Percentiles rank a stretch among this genome's conserved stretches.
Conservation (phyloP, 2,888 invertebrate species). For the Stenodera caucasica region DNA sequence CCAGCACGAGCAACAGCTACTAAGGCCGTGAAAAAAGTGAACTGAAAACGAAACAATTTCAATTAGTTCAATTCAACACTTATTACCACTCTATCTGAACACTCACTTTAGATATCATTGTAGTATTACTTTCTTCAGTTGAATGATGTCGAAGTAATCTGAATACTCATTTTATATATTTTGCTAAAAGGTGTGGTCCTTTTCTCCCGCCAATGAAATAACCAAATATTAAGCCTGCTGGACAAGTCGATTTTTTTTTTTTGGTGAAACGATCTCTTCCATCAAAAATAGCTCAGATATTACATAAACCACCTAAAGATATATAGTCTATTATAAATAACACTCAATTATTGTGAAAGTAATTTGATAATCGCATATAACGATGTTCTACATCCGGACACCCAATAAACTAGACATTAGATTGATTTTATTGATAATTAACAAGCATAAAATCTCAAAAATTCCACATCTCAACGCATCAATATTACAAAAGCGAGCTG, state of each 20-base stretch:
- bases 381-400: neutral
- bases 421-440: neutral
- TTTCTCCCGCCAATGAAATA: conserved; percentile 10
- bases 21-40: conserved; percentile 28
- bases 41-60: conserved; percentile 22
- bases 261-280: neutral
- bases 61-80: conserved; percentile 10
- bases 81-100: neutral
- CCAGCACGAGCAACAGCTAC: conserved; percentile 20
- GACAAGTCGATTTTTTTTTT: neutral
- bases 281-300: neutral
- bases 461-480: too few species aligned
- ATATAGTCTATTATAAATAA: neutral
- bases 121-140: neutral
- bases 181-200: conserved; percentile 23
- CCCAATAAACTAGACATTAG: conserved; percentile 12
- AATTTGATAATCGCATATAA: neutral
- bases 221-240: neutral
- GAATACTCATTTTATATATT: conserved; percentile 40
- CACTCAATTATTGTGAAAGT: neutral
- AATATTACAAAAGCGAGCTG: too few species aligned
- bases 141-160: neutral
- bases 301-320: conserved; percentile 2
- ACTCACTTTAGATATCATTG: conserved; percentile 42
- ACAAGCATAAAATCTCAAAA: too few species aligned